Evolutionary conservation across 2,113 vertebrate genomes (phyloP).

Genomic region (Psephotus haematonotus): DNA sequence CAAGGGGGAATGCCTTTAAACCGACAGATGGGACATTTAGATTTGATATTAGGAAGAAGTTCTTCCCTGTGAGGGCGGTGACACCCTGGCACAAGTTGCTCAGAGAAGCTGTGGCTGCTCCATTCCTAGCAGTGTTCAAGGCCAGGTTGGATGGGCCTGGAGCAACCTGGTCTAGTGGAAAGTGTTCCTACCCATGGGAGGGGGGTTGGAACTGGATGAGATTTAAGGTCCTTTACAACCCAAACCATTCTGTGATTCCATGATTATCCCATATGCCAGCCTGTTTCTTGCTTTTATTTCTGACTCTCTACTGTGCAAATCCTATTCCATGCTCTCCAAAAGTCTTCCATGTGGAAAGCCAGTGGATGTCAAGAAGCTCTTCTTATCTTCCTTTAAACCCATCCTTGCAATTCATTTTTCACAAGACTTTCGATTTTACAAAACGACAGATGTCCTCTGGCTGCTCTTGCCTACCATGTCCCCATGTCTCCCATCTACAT

Average conservation of each 20-base stretch:
- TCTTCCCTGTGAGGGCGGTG: neutral
- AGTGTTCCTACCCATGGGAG: neutral
- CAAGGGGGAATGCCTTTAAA: neutral
- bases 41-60: neutral
- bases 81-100: neutral
- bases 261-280: neutral
- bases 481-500: neutral
- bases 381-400: neutral
- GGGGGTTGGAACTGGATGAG: neutral
- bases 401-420: neutral
- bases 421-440: neutral
- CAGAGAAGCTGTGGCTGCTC: neutral
- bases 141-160: neutral
- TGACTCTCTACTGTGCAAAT: neutral
- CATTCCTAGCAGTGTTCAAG: neutral
- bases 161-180: neutral
- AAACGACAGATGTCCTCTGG: constrained; percentile 23
- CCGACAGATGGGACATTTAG: neutral
- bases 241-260: neutral
- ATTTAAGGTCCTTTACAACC: neutral
- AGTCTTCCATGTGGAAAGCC: neutral
- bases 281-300: neutral
- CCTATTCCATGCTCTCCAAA: neutral
- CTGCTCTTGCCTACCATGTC: neutral
- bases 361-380: neutral